Percentiles rank a stretch among this genome's conserved stretches.
Conservation (phyloP, 2,797 vertebrate species). For the Pseudochirops corinnae region DNA sequence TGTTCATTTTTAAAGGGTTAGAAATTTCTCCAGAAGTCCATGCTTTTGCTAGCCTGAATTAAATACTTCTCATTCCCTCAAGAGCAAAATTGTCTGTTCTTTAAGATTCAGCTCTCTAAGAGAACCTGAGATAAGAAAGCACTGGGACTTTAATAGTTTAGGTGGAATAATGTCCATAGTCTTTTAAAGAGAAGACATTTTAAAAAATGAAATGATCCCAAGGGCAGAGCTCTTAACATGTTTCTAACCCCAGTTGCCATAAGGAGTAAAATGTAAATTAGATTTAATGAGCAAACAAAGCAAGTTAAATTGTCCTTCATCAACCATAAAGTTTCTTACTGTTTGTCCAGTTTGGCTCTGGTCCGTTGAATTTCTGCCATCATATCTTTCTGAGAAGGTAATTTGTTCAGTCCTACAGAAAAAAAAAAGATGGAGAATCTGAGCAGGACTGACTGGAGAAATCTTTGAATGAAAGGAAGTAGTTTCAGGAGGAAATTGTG, state of each 20-base stretch:
- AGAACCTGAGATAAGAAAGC: background rate
- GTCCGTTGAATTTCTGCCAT: slow-evolving; percentile 79
- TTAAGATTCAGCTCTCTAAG: background rate
- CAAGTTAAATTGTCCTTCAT: background rate
- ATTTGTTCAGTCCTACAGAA: slow-evolving; percentile 75
- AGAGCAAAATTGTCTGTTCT: background rate
- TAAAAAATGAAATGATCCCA: background rate
- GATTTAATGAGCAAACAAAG: background rate
- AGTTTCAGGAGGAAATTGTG: background rate
- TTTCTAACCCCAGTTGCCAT: background rate
- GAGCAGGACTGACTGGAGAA: background rate
- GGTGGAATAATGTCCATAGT: background rate
- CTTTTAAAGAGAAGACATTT: background rate
- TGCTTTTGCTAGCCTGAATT: background rate
- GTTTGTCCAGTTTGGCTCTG: slow-evolving; percentile 57
- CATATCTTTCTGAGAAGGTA: slow-evolving; percentile 82
- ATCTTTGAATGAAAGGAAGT: background rate
- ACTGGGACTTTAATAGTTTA: background rate
- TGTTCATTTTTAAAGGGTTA: background rate
- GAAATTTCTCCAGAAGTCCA: background rate
- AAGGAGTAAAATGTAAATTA: background rate
- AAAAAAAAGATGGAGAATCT: background rate
- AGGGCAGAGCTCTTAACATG: background rate
- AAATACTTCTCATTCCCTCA: background rate
- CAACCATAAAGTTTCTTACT: slow-evolving; percentile 51